Evolutionary conservation across 2,797 vertebrate species (phyloP), one percentile per base, ranked within the genome.

Genomic region (Halcyon chelicuti): DNA sequence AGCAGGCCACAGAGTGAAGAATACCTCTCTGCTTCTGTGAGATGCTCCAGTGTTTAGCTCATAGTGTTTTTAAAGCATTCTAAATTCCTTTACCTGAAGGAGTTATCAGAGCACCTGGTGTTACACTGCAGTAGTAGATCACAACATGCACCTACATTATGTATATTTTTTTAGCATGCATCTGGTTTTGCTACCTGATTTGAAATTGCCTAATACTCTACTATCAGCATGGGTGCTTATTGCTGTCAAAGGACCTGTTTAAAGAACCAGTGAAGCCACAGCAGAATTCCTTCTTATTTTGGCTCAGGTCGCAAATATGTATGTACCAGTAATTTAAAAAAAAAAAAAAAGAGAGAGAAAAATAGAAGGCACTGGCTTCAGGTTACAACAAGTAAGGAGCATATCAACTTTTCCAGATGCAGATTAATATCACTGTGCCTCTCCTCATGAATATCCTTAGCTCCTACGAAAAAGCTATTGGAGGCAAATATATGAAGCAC

Each of bases 301-400:
- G 94, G 94, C 91, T 92, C 88, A 77, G 49, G 40, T 94, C 90
- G 93, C 83, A 89, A 94, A 76, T 87, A 93, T 79, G 52, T 88
- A 90, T 79, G 70, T 72, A 55, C 31, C 40, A 94, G 93, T 88
- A 94, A 93, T 93, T 86, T 25, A 42, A 72, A 77, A 73, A 55
- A 42, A 72, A 55, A 37, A 31, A 52, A 26, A 42, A 26, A 26
- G 37, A 19, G 12, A 19, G 25, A 28, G 22, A 37, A 67, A 18
- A 60, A 70, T 82, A 54, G 9, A 71, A 60, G 83, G 52, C 44
- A 74, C 26, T 15, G 8, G 88, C 83, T 94, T 96, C 94, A 87
- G 90, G 91, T 96, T 94, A 95, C 94, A 89, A 70, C 29, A 93
- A 94, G 86, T 73, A 90, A 88, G 86, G 52, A 95, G 49, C 86